phyloP scores from a whole-genome alignment of 1,140 invertebrate genomes.

The Drosophila auraria region DNA sequence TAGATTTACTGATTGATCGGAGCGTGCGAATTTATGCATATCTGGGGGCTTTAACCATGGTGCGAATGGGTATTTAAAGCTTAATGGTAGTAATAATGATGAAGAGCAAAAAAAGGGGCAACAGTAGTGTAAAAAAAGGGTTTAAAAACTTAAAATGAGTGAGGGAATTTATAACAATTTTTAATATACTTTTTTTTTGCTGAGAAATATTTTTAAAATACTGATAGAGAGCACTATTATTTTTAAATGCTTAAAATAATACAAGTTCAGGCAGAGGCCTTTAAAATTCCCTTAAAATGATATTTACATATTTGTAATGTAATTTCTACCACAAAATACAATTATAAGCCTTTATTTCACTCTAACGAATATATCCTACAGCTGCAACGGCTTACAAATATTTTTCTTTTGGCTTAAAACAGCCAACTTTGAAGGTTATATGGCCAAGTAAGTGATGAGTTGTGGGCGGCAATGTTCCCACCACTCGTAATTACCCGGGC shows the following conservation, averaged over 20 bases:
- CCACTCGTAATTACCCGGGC: constrained; percentile 59
- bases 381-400: background rate
- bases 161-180: no score
- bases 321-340: background rate
- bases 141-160: no score
- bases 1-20: constrained; percentile 14
- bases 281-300: background rate
- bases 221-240: no score
- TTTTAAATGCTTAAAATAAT: background rate
- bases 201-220: background rate
- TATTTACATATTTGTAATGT: fast-evolving
- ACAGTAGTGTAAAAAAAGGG: background rate
- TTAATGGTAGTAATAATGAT: background rate
- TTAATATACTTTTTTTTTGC: background rate
- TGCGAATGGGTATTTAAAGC: background rate
- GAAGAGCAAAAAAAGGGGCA: background rate
- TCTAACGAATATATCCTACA: background rate
- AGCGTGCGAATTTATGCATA: constrained; percentile 6
- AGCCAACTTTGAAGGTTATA: constrained; percentile 28
- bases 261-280: fast-evolving
- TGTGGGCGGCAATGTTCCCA: constrained; percentile 7
- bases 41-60: constrained; percentile 2
- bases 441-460: constrained; percentile 19
- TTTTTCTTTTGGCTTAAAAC: background rate
- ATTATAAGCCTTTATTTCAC: background rate